Percentiles rank a stretch among this genome's conserved stretches.
Evolutionary conservation across 2,888 invertebrate species (phyloP).

Genomic region (Globia sparganii): DNA sequence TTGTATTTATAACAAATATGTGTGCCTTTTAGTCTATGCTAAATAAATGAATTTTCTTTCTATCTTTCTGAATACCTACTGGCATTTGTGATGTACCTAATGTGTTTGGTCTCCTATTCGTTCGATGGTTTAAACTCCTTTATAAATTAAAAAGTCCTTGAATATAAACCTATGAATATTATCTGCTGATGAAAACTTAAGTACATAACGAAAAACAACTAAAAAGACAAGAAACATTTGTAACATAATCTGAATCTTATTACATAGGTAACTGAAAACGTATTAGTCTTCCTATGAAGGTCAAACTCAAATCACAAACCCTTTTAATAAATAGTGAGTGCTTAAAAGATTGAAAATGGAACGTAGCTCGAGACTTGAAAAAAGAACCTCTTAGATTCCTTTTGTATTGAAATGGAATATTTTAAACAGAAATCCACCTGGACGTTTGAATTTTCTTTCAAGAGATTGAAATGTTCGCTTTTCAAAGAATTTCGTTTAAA

Average conservation of each 20-base stretch:
- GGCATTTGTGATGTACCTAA: background rate
- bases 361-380: conserved; percentile 37
- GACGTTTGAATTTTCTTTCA: conserved; percentile 28
- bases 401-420: conserved; percentile 47
- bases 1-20: background rate
- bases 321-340: conserved; percentile 20
- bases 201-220: background rate
- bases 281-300: background rate
- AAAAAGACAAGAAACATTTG: background rate
- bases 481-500: conserved; percentile 31
- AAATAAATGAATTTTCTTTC: no score
- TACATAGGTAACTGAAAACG: background rate
- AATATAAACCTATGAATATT: background rate
- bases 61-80: background rate
- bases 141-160: no score
- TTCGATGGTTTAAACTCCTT: background rate
- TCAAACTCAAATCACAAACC: conserved; percentile 1
- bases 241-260: background rate
- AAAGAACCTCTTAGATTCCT: conserved; percentile 33
- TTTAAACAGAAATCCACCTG: conserved; percentile 38
- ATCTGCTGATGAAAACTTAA: background rate
- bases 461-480: conserved; percentile 32
- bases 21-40: no score
- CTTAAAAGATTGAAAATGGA: conserved; percentile 41
- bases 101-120: background rate